phyloP scores from a whole-genome alignment of 2,797 vertebrate species.

The Eidolon dupreanum region DNA sequence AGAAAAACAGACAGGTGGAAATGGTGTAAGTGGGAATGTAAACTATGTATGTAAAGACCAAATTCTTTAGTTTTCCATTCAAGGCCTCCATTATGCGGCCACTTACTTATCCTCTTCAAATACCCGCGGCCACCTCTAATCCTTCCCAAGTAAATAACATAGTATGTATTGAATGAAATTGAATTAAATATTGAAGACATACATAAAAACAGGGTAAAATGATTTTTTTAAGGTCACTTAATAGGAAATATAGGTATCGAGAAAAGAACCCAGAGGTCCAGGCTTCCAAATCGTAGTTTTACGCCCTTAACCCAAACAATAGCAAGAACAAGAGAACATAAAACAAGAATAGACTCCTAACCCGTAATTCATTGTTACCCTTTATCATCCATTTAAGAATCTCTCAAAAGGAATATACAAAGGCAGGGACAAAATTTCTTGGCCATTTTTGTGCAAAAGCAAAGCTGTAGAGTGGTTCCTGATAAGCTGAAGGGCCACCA shows the following conservation, averaged over 20 bases:
- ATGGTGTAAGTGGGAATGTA: not conserved
- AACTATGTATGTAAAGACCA: not conserved
- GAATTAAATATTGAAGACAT: not conserved
- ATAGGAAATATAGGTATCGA: not conserved
- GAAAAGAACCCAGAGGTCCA: not conserved
- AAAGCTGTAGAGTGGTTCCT: constrained; percentile 34
- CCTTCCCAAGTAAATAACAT: not conserved
- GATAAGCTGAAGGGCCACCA: constrained; percentile 33
- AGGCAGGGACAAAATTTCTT: constrained; percentile 11
- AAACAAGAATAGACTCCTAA: not conserved
- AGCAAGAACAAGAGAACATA: not conserved
- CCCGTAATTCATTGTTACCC: not conserved
- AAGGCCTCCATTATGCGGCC: not conserved
- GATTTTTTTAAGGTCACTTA: not conserved
- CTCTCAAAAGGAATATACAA: not conserved
- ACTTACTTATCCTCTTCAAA: not conserved
- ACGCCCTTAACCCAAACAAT: not conserved
- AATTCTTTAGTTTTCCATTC: not conserved
- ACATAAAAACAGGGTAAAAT: not conserved
- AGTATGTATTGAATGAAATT: not conserved
- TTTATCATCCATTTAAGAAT: not conserved
- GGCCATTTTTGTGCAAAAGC: constrained; percentile 65
- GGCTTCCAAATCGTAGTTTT: not conserved
- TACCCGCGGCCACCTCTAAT: accelerated
- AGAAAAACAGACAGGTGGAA: constrained; percentile 54